Percentiles rank a stretch among this genome's conserved stretches.
phyloP scores from a whole-genome alignment of 2,888 invertebrate species.

The Pomacea canaliculata region DNA sequence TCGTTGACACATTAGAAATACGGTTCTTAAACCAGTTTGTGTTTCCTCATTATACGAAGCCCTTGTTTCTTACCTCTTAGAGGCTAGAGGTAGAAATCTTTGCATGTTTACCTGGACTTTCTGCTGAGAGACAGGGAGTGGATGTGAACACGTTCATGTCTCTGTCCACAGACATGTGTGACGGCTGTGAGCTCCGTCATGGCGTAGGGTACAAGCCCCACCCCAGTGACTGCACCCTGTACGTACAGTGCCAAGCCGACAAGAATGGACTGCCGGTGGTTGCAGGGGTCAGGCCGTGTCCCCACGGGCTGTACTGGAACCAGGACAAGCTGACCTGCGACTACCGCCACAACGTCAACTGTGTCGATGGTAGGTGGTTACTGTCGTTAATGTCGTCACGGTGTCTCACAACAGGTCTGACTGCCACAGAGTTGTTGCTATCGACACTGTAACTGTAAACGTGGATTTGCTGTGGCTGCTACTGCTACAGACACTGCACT shows the following conservation, averaged over 20 bases:
- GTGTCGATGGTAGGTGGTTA: constrained; percentile 35
- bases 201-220: constrained; percentile 41
- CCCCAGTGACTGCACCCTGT: constrained; percentile 43
- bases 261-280: constrained; percentile 12
- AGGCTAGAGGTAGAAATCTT: too few species aligned
- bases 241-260: constrained; percentile 37
- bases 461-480: too few species aligned
- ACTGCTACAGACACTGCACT: too few species aligned
- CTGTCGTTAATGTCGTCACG: too few species aligned
- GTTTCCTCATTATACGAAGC: too few species aligned
- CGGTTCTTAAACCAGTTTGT: too few species aligned
- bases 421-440: background rate
- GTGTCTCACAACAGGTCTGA: too few species aligned
- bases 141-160: too few species aligned
- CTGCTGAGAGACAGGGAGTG: too few species aligned
- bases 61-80: too few species aligned
- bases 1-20: too few species aligned
- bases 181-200: constrained; percentile 30
- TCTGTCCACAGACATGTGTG: constrained; percentile 38
- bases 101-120: too few species aligned
- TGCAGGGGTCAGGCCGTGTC: constrained; percentile 37
- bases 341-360: constrained; percentile 33
- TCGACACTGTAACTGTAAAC: background rate
- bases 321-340: constrained; percentile 40
- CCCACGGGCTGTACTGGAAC: constrained; percentile 43